Evolutionary conservation across 53 echinoderm and acorn worm species (phyloP).

Genomic region (Antedon mediterranea): DNA sequence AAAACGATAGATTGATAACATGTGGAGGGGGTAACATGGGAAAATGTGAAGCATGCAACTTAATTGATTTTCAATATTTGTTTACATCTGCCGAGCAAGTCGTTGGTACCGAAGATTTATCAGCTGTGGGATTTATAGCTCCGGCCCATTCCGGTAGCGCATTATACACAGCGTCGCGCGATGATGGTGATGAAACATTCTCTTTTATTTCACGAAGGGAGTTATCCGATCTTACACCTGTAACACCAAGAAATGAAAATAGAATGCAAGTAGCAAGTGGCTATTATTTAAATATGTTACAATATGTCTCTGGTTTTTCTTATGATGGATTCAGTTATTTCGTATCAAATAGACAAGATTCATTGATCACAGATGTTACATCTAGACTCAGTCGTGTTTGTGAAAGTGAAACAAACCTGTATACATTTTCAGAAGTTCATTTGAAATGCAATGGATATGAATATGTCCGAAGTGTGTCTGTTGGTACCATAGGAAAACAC

Average conservation of each 20-base stretch:
- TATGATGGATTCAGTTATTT: neutral
- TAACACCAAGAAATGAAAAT: neutral
- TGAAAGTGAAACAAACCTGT: neutral
- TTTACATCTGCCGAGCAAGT: neutral
- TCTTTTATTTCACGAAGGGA: neutral
- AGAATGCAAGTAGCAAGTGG: neutral
- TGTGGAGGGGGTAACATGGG: neutral
- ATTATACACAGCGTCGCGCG: neutral
- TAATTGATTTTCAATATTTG: neutral
- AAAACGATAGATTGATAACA: neutral
- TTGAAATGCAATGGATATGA: neutral
- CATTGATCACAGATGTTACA: neutral
- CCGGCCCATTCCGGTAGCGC: neutral
- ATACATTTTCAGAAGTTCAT: neutral
- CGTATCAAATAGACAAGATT: neutral
- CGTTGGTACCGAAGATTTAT: neutral
- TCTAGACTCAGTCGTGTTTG: neutral
- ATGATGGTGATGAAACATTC: neutral
- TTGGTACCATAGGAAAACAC: neutral
- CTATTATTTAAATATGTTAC: neutral
- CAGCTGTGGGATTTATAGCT: neutral
- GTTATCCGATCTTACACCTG: neutral
- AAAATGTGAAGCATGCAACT: neutral
- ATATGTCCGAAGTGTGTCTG: neutral
- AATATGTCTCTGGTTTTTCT: neutral